Evolutionary conservation across 2,797 vertebrate genomes (phyloP), one percentile per base, ranked within the genome.

Genomic region (Pangasius djambal): DNA sequence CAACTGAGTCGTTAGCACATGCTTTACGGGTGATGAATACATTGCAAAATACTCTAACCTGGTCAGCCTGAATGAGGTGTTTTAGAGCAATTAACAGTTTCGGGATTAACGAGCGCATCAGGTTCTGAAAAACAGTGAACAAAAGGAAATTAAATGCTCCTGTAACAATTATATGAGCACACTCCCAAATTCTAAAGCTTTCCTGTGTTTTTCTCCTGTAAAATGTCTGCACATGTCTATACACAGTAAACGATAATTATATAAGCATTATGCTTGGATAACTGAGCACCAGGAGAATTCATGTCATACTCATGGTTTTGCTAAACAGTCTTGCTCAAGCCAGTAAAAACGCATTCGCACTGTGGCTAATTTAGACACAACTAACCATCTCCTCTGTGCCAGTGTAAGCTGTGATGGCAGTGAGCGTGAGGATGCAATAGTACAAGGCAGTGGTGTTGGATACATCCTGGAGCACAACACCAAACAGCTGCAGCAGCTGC

Each of bases 341-440:
- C 22, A 65, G 6, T 16, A 31, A 34, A 18, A 81, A 74, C 10
- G 37, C 37, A 15, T 34, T 52, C 25, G 15, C 9, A 12, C 22
- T 55, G 55, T 1, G 13, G 25, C n/a, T 13, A 48, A 22, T 78
- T 3, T 4, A 28, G 34, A 28, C 31, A 55, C 9, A 74, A 59
- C 97, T 96, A 90, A 98, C 98, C 96, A 97, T 93, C 65, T 98
- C 96, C 59, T 96, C 95, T 3, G 96, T 92, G 92, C 96, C 95
- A 0, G 96, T 94, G 89, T 95, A 95, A 2, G 96, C 89, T 0
- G 94, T 95, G 59, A 98, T 94, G 86, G 96, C 91, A 0, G 96
- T 97, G 77, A 98, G 92, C 25, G 96, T 96, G 86, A 97, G 97
- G 88, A 98, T 94, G 85, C 97, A 95, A 91, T 98, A 98, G 91